Base-by-base conservation (phyloP, 2,797 vertebrate genomes). In the Sparidentex hasta region DNA sequence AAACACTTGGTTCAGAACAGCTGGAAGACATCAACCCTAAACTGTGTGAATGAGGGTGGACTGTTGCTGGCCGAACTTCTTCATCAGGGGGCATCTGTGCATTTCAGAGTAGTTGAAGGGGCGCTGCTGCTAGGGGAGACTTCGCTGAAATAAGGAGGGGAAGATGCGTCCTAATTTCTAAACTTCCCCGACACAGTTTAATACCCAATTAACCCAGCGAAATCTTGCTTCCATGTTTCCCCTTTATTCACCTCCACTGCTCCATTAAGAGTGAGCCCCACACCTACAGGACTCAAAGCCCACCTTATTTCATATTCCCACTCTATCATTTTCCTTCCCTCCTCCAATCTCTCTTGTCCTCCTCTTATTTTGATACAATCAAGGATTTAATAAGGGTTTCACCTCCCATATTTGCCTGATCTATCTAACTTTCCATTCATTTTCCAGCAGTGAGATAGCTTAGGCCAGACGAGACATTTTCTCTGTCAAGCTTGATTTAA, bases 1-100 rank as follows among this genome's bases (percentile, higher is more conserved):
- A 83, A 33, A 33, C 29, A 33, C 29, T 33, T 33, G 65, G 68
- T 89, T 82, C 16, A 3, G 76, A 91, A 80, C 94, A 94, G 93
- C 93, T 94, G 92, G 90, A 92, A 93, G 72, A 90, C 78, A 94
- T 94, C 90, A 91, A 65, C 76, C 89, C 77, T 84, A 87, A 89
- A 89, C 78, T 91, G 85, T 78, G 86, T 81, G 88, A 90, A 81
- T 74, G 41, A 78, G 80, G 78, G 71, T 83, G 83, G 88, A 88
- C 82, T 91, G 88, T 94, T 92, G 91, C 83, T 17, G 71, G 78
- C 68, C 76, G 25, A 33, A 33, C 29, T 87, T 80, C 57, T 88
- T 62, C 87, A 71, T 75, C 9, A 11, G n/a, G 56, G 63, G 73
- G 71, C 56, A 54, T 74, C 71, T 70, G n/a, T 63, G 48, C 25